These are phyloP conservation scores for Onychostoma macrolepis DNA, from an alignment of 2,113 vertebrate genomes.

Conservation along the genomic window DNA sequence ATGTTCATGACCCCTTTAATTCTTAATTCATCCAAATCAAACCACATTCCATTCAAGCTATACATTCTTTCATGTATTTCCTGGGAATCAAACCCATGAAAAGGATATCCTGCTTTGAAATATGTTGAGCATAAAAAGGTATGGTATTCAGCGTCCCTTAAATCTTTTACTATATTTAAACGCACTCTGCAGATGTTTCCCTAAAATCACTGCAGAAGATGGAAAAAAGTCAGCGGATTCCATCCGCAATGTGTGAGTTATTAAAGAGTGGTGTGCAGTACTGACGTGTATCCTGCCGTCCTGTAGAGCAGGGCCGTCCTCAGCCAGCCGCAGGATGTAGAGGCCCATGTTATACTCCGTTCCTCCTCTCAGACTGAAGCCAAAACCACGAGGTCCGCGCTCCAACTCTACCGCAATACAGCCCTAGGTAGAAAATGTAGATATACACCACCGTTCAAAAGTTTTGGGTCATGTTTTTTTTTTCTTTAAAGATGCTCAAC, in stretches of 20 bases:
- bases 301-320: constrained; percentile 90
- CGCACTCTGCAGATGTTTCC: background rate
- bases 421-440: constrained; percentile 69
- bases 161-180: background rate
- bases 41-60: background rate
- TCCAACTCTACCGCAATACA: constrained; percentile 92
- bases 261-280: constrained; percentile 46
- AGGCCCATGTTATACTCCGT: constrained; percentile 99
- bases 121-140: background rate
- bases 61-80: background rate
- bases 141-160: background rate
- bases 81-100: background rate
- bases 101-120: background rate
- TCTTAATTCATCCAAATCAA: background rate
- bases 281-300: constrained; percentile 93
- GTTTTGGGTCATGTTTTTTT: background rate
- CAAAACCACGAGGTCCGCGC: constrained; percentile 89
- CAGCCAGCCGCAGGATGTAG: constrained; percentile 94
- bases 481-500: background rate
- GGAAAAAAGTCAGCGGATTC: background rate
- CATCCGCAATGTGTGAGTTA: background rate
- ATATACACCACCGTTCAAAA: background rate
- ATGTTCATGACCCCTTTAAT: background rate
- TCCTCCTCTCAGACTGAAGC: constrained; percentile 94
- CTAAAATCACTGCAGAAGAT: background rate